Conservation (phyloP, 2,113 vertebrate species). For the Origma solitaria region DNA sequence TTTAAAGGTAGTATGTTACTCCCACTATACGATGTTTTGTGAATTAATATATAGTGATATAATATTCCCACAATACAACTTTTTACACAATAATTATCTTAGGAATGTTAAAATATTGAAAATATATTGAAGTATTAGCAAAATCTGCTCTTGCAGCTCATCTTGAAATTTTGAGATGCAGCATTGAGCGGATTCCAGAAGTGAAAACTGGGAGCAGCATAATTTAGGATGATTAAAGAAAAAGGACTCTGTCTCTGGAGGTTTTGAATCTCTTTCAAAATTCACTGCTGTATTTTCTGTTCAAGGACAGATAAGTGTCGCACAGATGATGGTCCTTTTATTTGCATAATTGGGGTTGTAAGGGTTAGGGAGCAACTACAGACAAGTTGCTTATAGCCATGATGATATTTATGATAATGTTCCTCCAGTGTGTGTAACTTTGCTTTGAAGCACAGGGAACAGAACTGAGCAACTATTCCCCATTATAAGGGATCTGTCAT, state of each 20-base stretch:
- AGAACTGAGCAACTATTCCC: not conserved
- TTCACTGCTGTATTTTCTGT: not conserved
- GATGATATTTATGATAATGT: fast-evolving
- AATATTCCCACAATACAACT: not conserved
- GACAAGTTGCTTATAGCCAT: not conserved
- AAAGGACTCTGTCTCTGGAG: not conserved
- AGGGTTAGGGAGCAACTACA: not conserved
- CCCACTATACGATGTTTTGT: not conserved
- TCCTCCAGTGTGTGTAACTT: not conserved
- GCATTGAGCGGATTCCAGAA: not conserved
- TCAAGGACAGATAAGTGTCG: not conserved
- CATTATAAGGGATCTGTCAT: not conserved
- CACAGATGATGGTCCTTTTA: not conserved
- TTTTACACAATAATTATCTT: not conserved
- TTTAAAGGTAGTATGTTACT: not conserved
- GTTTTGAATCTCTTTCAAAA: not conserved
- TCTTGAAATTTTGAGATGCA: not conserved
- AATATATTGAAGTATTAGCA: not conserved
- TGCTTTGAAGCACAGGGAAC: not conserved
- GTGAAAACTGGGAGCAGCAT: not conserved
- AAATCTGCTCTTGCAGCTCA: not conserved
- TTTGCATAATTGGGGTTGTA: not conserved
- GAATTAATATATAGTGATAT: not conserved
- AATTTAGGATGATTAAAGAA: not conserved
- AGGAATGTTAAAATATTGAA: not conserved